phyloP scores from a whole-genome alignment of 2,113 vertebrate species.

The Heterocephalus glaber region DNA sequence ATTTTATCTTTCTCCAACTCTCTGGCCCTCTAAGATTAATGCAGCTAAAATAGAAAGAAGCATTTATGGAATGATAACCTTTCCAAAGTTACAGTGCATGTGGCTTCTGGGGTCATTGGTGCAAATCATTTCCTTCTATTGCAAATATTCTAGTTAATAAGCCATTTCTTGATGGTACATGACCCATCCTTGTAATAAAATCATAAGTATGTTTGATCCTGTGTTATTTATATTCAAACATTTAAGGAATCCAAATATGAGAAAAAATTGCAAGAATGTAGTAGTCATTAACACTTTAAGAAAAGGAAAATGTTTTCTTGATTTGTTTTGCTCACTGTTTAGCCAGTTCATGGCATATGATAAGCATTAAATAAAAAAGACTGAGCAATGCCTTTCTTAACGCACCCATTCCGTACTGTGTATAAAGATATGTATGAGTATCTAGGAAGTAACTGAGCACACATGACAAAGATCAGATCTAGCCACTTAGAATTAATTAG shows the following conservation, averaged over 20 bases:
- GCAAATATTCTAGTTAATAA: neutral
- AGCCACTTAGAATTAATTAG: neutral
- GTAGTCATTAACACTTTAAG: neutral
- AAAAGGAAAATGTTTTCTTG: neutral
- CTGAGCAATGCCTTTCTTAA: neutral
- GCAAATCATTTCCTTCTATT: constrained; percentile 31
- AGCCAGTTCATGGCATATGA: neutral
- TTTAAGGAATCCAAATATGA: neutral
- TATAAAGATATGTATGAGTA: neutral
- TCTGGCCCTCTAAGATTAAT: constrained; percentile 49
- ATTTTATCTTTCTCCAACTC: constrained; percentile 50
- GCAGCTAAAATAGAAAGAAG: constrained; percentile 28
- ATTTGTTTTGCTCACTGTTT: neutral
- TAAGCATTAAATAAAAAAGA: neutral
- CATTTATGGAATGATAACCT: constrained; percentile 43
- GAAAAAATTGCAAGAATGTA: neutral
- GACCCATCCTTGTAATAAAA: constrained; percentile 6
- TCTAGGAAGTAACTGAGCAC: neutral
- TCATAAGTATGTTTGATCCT: constrained; percentile 8
- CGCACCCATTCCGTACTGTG: neutral
- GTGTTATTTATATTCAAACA: constrained; percentile 20
- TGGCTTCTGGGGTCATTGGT: neutral
- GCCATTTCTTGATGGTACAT: neutral
- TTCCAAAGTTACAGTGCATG: constrained; percentile 32
- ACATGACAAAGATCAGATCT: neutral